phyloP scores from a whole-genome alignment of 2,797 vertebrate species.

The Pelodytes ibericus region DNA sequence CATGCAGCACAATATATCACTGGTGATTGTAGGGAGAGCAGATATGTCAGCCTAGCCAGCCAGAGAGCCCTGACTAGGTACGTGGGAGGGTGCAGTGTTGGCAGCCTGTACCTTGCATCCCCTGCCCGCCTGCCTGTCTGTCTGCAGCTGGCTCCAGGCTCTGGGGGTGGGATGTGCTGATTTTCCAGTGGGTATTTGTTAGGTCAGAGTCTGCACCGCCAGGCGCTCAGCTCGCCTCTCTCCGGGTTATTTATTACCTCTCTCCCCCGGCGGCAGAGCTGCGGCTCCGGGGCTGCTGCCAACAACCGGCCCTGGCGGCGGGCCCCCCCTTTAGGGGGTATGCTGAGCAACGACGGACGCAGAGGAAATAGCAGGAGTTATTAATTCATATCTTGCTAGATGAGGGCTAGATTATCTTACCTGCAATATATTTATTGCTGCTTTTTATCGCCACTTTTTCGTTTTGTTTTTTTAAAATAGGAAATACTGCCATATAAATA shows the following conservation, averaged over 20 bases:
- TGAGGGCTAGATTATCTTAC: no score
- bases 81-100: constrained; percentile 51
- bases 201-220: constrained; percentile 93
- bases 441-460: no score
- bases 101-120: constrained; percentile 40
- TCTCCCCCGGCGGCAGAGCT: constrained; percentile 89
- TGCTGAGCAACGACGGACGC: constrained; percentile 70
- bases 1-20: background rate
- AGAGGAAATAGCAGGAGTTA: no score
- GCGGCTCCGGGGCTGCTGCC: constrained; percentile 90
- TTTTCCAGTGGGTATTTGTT: constrained; percentile 94
- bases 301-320: constrained; percentile 81
- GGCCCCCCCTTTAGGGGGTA: constrained; percentile 72
- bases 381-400: no score
- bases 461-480: no score
- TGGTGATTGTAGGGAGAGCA: background rate
- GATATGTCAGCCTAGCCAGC: constrained; percentile 18
- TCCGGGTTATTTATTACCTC: constrained; percentile 98
- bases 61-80: constrained; percentile 34
- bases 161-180: constrained; percentile 89
- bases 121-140: constrained; percentile 56
- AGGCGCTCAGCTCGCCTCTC: constrained; percentile 88
- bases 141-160: constrained; percentile 85
- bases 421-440: no score
- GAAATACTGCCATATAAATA: no score